These are phyloP conservation scores for Temnothorax nylanderi DNA, from an alignment of 1,140 invertebrate species.

Conservation along the genomic window DNA sequence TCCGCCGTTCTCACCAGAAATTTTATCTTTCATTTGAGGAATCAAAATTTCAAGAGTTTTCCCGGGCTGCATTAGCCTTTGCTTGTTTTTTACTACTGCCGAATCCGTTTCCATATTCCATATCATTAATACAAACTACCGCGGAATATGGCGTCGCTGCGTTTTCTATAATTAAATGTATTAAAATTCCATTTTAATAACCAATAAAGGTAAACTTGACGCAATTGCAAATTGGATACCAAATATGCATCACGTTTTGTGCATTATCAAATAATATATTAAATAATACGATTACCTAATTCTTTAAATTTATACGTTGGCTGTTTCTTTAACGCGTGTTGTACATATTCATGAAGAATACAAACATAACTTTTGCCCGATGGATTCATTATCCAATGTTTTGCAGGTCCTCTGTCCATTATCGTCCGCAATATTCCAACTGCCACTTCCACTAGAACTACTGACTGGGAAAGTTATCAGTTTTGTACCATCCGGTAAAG, in stretches of 20 bases:
- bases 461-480: slow-evolving; percentile 93
- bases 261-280: neutral
- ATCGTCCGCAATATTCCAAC: slow-evolving; percentile 79
- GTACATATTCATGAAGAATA: slow-evolving; percentile 98
- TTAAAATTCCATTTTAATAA: neutral
- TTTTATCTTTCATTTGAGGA: slow-evolving; percentile 95
- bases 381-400: slow-evolving; percentile 97
- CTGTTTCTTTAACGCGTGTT: slow-evolving; percentile 96
- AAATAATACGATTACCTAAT: slow-evolving; percentile 88
- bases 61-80: slow-evolving; percentile 96
- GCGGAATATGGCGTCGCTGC: slow-evolving; percentile 97
- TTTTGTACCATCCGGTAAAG: slow-evolving; percentile 94
- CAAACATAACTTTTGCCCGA: slow-evolving; percentile 98
- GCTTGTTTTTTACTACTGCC: slow-evolving; percentile 98
- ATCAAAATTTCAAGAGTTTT: slow-evolving; percentile 97
- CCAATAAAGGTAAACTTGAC: neutral
- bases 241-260: neutral
- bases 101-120: slow-evolving; percentile 96
- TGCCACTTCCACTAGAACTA: slow-evolving; percentile 72
- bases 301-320: slow-evolving; percentile 97
- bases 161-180: slow-evolving; percentile 90
- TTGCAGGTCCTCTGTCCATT: slow-evolving; percentile 86
- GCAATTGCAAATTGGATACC: slow-evolving; percentile 11
- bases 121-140: slow-evolving; percentile 95
- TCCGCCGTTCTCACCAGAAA: slow-evolving; percentile 86